phyloP scores from a whole-genome alignment of 2,113 vertebrate genomes.

The Podarcis muralis region DNA sequence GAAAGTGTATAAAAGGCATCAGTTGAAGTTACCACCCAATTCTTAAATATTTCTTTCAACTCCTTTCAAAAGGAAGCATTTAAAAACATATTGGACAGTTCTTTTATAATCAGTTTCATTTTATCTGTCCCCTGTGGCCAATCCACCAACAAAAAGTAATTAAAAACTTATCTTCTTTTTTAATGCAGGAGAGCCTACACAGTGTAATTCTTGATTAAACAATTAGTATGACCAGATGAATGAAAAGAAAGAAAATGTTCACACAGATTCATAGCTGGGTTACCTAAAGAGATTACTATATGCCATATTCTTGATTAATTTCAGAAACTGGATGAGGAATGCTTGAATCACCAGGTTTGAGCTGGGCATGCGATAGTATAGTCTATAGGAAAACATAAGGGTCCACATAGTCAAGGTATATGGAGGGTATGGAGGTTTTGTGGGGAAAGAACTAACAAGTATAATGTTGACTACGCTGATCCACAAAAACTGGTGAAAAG shows the following conservation, averaged over 20 bases:
- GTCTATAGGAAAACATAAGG: neutral
- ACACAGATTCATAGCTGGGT: neutral
- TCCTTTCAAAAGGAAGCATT: neutral
- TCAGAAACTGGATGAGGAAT: neutral
- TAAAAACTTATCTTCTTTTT: slow-evolving; percentile 41
- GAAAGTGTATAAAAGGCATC: neutral
- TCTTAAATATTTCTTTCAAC: neutral
- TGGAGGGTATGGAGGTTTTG: neutral
- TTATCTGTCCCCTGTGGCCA: slow-evolving; percentile 29
- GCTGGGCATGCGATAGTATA: no score
- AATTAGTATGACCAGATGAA: slow-evolving; percentile 9
- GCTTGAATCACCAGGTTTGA: neutral
- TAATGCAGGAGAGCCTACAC: slow-evolving; percentile 16
- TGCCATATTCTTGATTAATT: neutral
- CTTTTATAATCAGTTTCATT: neutral
- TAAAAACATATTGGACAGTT: neutral
- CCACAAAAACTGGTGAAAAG: neutral
- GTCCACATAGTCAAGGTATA: neutral
- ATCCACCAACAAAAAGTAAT: slow-evolving; percentile 43
- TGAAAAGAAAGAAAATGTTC: slow-evolving; percentile 8
- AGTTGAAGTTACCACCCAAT: neutral
- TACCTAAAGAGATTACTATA: neutral
- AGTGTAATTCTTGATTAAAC: slow-evolving; percentile 20
- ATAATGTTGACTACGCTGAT: neutral
- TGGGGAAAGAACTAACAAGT: neutral